Base-by-base conservation (phyloP, 2,888 invertebrate species). In the Micoletzkya japonica region DNA sequence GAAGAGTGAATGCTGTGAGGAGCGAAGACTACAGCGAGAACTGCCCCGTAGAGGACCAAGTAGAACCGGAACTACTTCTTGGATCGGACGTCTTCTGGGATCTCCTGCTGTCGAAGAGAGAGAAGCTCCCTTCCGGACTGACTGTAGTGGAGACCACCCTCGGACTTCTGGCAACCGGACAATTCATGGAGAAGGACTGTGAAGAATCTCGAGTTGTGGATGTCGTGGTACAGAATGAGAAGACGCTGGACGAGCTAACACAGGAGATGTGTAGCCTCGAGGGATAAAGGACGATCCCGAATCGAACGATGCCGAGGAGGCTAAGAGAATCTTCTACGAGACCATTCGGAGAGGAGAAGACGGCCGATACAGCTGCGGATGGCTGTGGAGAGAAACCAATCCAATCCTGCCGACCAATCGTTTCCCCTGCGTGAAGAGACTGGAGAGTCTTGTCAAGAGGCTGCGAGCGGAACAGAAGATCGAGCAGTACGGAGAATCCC, bases 281-380 rank as follows among this genome's bases (percentile, higher is more conserved):
- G 2, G 28, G 28, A 3, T 20, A 24, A 4, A 26, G 4, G 63
- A 68, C 4, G 50, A 68, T 28, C 63, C 63, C 4, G 2, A 20
- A 20, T 54, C 28, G 7, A 44, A 20, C 1, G 72, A 72, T 37
- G 70, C 68, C 14, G 69, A 71, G 17, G 14, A n/a, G 2, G 34
- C 73, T 14, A 17, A n/a, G 0, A 7, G 58, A 10, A 60, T 63
- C 36, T 73, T 73, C 54, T 14, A 30, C 3, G 30, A 30, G 1
- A 71, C 71, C 4, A 67, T 60, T 17, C 67, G 57, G 32, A 39
- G 70, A 28, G 64, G 59, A 1, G 59, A 32, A 1, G 67, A 63
- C 39, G 73, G 73, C n/a, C 52, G 73, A 7, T 73, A 70, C 52
- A 24, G 17, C 4, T 54, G 52, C 2, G 10, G 61, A 1, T 68